phyloP scores from a whole-genome alignment of 1,140 invertebrate genomes.

The Habropoda laboriosa region DNA sequence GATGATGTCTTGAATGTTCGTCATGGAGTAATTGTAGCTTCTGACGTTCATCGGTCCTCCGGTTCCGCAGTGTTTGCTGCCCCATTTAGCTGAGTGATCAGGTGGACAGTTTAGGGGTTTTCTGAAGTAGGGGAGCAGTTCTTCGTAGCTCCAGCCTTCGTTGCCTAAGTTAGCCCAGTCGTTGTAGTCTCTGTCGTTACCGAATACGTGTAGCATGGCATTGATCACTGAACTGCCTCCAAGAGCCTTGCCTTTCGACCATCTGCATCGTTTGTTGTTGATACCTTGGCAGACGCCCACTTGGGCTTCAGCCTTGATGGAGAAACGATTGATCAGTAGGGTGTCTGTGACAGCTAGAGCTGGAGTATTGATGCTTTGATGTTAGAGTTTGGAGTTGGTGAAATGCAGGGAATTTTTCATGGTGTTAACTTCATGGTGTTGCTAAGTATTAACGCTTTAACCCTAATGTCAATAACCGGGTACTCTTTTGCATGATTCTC shows the following conservation, averaged over 20 bases:
- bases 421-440: no score
- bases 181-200: slow-evolving; percentile 86
- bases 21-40: slow-evolving; percentile 80
- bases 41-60: slow-evolving; percentile 77
- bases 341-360: no score
- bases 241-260: slow-evolving; percentile 87
- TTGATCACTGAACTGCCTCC: slow-evolving; percentile 91
- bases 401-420: no score
- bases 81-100: slow-evolving; percentile 61
- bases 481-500: no score
- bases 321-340: background rate
- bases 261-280: slow-evolving; percentile 82
- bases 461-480: no score
- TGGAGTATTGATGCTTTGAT: no score
- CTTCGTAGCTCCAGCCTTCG: slow-evolving; percentile 83
- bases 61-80: slow-evolving; percentile 68
- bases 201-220: slow-evolving; percentile 90
- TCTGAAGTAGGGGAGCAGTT: slow-evolving; percentile 83
- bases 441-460: no score
- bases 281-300: slow-evolving; percentile 81
- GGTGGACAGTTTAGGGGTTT: slow-evolving; percentile 78
- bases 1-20: slow-evolving; percentile 73
- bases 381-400: no score
- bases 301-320: slow-evolving; percentile 81
- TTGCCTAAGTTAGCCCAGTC: slow-evolving; percentile 84